Conservation (phyloP, 2,113 vertebrate species). For the Eidolon helvum region DNA sequence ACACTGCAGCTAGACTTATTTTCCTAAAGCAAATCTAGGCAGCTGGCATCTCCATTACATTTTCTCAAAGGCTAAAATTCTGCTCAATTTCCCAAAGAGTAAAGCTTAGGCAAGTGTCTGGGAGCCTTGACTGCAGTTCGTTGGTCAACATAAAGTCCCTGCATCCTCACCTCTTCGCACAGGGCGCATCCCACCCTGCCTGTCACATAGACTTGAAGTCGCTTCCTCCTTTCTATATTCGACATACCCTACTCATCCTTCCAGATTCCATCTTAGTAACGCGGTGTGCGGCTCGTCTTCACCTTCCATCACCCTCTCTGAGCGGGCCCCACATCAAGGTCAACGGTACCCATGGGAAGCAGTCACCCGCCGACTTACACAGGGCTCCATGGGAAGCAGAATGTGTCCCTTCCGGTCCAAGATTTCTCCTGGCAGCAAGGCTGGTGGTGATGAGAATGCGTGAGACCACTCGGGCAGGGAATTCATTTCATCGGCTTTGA, state of each 20-base stretch:
- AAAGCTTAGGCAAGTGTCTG: background rate
- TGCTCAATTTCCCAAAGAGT: background rate
- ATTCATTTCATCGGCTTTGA: background rate
- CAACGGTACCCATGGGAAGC: accelerated
- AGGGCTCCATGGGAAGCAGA: background rate
- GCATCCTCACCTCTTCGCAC: background rate
- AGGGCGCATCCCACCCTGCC: background rate
- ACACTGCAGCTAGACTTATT: background rate
- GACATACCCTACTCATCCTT: background rate
- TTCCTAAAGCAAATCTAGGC: background rate
- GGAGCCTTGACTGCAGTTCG: background rate
- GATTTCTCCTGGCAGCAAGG: background rate
- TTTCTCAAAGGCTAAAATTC: background rate
- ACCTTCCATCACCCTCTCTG: background rate
- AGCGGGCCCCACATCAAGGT: background rate
- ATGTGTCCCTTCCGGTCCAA: no score
- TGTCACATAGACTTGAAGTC: background rate
- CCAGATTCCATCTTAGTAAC: background rate
- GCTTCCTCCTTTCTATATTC: background rate
- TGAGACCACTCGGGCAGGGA: no score
- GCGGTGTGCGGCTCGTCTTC: accelerated
- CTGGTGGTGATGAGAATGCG: background rate
- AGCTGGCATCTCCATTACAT: background rate
- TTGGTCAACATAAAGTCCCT: background rate
- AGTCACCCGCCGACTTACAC: background rate